A percentile compares a stretch with the other conserved stretches of the same genome.
phyloP scores from a whole-genome alignment of 2,797 vertebrate genomes.

The Graptemys geographica region DNA sequence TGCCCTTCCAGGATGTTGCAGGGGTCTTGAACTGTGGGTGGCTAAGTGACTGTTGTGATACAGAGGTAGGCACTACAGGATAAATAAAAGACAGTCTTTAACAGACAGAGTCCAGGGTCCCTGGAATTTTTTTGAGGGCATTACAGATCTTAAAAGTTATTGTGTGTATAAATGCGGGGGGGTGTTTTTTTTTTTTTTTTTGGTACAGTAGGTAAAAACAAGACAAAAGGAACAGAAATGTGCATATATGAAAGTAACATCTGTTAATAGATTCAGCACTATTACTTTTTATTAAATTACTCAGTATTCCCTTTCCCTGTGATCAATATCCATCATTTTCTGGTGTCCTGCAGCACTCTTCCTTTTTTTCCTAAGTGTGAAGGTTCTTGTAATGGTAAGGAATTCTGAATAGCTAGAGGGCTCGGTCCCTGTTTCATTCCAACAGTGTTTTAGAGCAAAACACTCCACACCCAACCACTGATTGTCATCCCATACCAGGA shows the following conservation, averaged over 20 bases:
- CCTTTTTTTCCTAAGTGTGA: background rate
- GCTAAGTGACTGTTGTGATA: background rate
- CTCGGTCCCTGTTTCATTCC: background rate
- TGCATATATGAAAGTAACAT: background rate
- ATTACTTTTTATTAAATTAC: background rate
- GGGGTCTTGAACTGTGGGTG: background rate
- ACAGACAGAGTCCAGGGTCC: background rate
- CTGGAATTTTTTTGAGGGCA: background rate
- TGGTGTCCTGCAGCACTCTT: background rate
- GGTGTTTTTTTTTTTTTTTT: background rate
- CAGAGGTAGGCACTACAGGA: background rate
- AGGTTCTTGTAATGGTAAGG: background rate
- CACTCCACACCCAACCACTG: rapidly evolving
- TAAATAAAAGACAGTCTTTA: background rate
- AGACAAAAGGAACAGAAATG: background rate
- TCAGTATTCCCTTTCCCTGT: rapidly evolving
- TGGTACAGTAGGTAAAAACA: background rate
- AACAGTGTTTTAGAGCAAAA: background rate
- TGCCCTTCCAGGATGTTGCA: background rate
- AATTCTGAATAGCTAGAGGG: background rate
- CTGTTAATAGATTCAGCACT: rapidly evolving
- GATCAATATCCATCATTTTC: background rate
- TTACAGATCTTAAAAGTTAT: background rate
- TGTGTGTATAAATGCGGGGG: background rate
- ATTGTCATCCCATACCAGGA: rapidly evolving